Base-by-base conservation (phyloP, 2,797 vertebrate genomes). In the Phataginus tricuspis region DNA sequence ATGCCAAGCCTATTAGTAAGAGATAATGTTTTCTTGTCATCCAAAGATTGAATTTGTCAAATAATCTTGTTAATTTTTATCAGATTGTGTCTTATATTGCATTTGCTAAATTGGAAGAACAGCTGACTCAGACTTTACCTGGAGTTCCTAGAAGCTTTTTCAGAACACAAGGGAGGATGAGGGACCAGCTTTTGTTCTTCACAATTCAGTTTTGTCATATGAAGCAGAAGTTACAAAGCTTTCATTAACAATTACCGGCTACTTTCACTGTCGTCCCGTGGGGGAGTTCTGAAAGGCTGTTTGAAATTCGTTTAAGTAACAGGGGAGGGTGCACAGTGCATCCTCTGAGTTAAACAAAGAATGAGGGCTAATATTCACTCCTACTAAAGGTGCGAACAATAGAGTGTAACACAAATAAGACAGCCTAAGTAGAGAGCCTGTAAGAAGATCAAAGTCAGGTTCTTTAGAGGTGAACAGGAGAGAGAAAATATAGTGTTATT, bases 191-290 rank as follows among this genome's bases (percentile, higher is more conserved):
- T 97, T 96, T 95, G 77, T 96, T 96, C 82, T 89, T 90, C 51
- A 75, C 84, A 64, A 86, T 85, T 96, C 90, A 55, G 21, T 95
- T 78, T 78, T 57, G 23, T 92, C 82, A 53, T 23, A 71, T 2
- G 85, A 92, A 61, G 72, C 87, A 85, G 93, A 96, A 92, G 90
- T 86, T 55, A 64, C 71, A 93, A 95, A 94, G 90, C 90, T 95
- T 95, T 97, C 97, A 86, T 94, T 96, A 90, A 83, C 92, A 94
- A 83, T 96, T 83, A 86, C 96, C 63, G 71, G 91, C 89, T 82
- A 34, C 92, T 95, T 94, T 90, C 85, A 88, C 94, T 94, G 92
- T 95, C 4, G 0, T 93, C 53, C 80, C 94, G 64, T n/a, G 78
- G 61, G 90, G 96, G 90, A 95, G 68, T 84, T 92, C 88, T 96